phyloP scores from a whole-genome alignment of 1,140 invertebrate species.

The Pararge aegeria region DNA sequence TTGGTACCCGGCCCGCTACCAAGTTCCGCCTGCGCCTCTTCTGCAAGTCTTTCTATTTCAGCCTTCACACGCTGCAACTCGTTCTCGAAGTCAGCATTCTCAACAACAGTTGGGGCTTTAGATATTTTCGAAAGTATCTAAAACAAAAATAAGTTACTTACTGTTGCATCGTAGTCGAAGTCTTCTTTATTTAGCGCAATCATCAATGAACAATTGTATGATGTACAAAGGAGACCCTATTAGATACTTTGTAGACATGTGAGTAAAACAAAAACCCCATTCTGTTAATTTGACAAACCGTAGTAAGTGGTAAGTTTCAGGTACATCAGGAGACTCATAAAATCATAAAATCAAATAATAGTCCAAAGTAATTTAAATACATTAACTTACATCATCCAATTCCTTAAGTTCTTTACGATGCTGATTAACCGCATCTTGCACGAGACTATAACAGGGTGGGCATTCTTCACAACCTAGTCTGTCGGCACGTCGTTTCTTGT shows the following conservation, averaged over 20 bases:
- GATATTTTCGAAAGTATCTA: slow-evolving; percentile 79
- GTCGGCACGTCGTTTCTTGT: slow-evolving; percentile 88
- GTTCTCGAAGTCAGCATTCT: slow-evolving; percentile 90
- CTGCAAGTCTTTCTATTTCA: slow-evolving; percentile 85
- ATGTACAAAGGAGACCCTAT: too few species aligned
- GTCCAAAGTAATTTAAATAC: too few species aligned
- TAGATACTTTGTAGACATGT: too few species aligned
- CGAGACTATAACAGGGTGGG: slow-evolving; percentile 95
- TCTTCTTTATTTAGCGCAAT: too few species aligned
- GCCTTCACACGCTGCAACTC: slow-evolving; percentile 87
- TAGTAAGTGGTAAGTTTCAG: too few species aligned
- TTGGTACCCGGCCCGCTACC: slow-evolving; percentile 83
- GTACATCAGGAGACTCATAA: too few species aligned
- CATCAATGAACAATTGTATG: too few species aligned
- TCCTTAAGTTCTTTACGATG: slow-evolving; percentile 89
- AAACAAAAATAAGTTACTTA: slow-evolving; percentile 4
- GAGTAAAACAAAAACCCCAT: too few species aligned
- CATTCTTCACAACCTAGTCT: slow-evolving; percentile 94
- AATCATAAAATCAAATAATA: too few species aligned
- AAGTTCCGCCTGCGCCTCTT: slow-evolving; percentile 83
- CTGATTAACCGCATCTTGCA: slow-evolving; percentile 91
- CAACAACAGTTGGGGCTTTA: slow-evolving; percentile 90
- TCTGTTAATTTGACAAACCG: too few species aligned
- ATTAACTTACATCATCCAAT: slow-evolving; percentile 83
- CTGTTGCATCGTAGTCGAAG: too few species aligned